Conservation (phyloP, 2,113 vertebrate genomes). For the Erpornis zantholeuca region DNA sequence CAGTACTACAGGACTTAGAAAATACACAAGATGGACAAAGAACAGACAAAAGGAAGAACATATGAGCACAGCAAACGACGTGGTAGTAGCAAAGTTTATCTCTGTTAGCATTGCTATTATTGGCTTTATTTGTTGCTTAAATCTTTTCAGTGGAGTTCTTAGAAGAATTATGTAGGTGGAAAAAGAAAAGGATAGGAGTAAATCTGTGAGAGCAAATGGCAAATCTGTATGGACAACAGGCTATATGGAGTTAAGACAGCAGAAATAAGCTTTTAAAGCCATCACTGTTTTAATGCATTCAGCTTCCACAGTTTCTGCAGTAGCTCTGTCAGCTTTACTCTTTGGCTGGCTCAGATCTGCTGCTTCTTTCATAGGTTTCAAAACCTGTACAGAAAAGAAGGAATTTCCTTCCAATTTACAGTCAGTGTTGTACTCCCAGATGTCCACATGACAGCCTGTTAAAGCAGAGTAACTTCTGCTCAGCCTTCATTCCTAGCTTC, state of each 20-base stretch:
- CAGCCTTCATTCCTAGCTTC: not conserved
- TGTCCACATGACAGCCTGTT: not conserved
- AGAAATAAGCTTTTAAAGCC: not conserved
- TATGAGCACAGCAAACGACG: fast-evolving
- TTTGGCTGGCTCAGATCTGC: not conserved
- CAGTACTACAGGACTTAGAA: not conserved
- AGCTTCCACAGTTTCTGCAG: not conserved
- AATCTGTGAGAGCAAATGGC: not conserved
- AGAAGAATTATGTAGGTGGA: not conserved
- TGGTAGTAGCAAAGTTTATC: not conserved
- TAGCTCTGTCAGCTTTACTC: not conserved
- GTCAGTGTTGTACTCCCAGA: not conserved
- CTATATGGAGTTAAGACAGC: not conserved
- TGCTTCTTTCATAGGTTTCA: not conserved
- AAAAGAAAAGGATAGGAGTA: not conserved
- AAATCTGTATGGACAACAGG: not conserved
- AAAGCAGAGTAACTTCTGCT: not conserved
- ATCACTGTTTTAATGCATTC: not conserved
- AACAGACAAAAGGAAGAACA: not conserved
- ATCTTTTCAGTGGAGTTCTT: not conserved
- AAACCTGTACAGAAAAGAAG: not conserved
- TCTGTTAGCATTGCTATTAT: not conserved
- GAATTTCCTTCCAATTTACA: not conserved
- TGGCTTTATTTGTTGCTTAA: not conserved
- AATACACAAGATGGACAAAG: not conserved